phyloP scores from a whole-genome alignment of 2,797 vertebrate genomes.

The Psittacula echo region DNA sequence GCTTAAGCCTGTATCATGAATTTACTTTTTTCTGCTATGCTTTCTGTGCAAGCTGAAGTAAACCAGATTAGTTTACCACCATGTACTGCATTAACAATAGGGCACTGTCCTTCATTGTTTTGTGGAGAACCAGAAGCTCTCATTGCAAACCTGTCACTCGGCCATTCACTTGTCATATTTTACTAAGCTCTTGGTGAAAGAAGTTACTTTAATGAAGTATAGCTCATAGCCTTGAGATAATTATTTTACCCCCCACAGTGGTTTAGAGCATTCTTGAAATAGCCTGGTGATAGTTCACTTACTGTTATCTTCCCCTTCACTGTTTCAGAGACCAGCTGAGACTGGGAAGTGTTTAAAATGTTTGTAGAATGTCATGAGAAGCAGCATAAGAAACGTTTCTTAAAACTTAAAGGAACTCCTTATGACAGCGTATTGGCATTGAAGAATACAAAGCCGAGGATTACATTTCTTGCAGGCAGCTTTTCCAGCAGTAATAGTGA shows the following conservation, averaged over 20 bases:
- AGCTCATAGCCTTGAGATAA: not conserved
- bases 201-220: not conserved
- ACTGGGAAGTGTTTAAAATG: not conserved
- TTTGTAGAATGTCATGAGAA: not conserved
- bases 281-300: not conserved
- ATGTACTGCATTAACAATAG: not conserved
- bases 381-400: not conserved
- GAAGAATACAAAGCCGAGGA: not conserved
- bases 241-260: not conserved
- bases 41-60: not conserved
- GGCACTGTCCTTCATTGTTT: not conserved
- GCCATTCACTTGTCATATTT: not conserved
- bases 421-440: not conserved
- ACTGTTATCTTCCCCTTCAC: not conserved
- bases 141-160: not conserved
- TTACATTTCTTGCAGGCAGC: not conserved
- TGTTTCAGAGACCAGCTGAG: not conserved
- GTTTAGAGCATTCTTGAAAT: not conserved
- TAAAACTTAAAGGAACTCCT: not conserved
- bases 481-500: not conserved
- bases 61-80: not conserved
- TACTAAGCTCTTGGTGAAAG: not conserved
- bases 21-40: not conserved
- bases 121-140: not conserved
- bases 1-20: not conserved